Conservation (phyloP, 2,797 vertebrate genomes). For the Myotis pilosus region DNA sequence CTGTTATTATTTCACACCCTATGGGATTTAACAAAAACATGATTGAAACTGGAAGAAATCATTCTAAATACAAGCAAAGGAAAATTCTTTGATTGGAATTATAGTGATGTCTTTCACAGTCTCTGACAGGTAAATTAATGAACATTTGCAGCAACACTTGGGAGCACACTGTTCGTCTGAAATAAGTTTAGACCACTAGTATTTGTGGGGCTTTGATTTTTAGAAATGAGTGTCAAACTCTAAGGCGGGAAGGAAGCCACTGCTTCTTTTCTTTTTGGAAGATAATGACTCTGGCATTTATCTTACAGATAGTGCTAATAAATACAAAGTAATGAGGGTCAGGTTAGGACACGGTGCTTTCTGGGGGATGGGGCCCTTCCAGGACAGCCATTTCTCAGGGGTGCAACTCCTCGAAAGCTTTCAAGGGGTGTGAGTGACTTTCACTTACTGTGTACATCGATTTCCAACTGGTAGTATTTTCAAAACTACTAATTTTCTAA, state of each 20-base stretch:
- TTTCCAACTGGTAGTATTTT: constrained; percentile 42
- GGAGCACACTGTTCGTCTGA: constrained; percentile 51
- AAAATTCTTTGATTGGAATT: constrained; percentile 65
- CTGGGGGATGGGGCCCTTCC: neutral
- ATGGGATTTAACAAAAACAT: constrained; percentile 70
- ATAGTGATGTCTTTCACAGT: constrained; percentile 65
- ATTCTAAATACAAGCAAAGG: constrained; percentile 70
- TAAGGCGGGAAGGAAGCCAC: neutral
- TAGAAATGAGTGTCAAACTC: constrained; percentile 13
- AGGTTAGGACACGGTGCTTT: neutral
- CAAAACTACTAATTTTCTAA: constrained; percentile 22
- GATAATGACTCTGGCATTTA: neutral
- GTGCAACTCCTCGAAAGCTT: neutral
- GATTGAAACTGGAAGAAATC: constrained; percentile 67
- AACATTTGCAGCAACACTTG: constrained; percentile 63
- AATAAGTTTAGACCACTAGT: constrained; percentile 36
- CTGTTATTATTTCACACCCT: constrained; percentile 69
- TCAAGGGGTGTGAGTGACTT: neutral
- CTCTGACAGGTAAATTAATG: constrained; percentile 65
- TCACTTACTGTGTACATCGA: neutral
- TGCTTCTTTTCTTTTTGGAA: neutral
- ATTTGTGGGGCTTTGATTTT: constrained; percentile 29
- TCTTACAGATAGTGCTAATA: neutral
- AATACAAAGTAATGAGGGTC: neutral
- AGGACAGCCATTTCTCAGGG: neutral